phyloP scores from a whole-genome alignment of 2,888 invertebrate genomes.

The Lydus trimaculatus region DNA sequence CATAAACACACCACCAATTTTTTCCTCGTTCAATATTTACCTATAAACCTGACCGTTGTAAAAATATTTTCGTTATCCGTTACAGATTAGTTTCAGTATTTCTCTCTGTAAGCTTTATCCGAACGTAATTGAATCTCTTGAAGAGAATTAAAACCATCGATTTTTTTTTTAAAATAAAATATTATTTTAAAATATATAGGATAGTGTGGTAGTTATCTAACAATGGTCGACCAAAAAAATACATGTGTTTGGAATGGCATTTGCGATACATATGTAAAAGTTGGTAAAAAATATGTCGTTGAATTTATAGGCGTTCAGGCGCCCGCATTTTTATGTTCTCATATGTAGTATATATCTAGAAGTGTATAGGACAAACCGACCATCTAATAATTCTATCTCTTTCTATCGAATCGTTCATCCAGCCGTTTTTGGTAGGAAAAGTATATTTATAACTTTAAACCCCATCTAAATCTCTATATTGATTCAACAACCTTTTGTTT shows the following conservation, averaged over 20 bases:
- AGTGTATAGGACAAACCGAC: conserved; percentile 37
- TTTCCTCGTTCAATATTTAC: not conserved
- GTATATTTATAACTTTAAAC: conserved; percentile 45
- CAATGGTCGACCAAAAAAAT: conserved; percentile 12
- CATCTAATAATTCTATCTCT: conserved; percentile 9
- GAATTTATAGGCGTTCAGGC: conserved; percentile 48
- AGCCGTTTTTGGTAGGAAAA: conserved; percentile 34
- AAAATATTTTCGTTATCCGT: conserved; percentile 5
- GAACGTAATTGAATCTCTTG: not conserved
- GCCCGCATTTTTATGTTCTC: conserved; percentile 52
- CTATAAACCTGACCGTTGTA: not conserved
- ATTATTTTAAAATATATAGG: not conserved
- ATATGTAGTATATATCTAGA: conserved; percentile 50
- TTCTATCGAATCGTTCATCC: conserved; percentile 30
- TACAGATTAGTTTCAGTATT: not conserved
- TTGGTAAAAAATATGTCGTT: conserved; percentile 48
- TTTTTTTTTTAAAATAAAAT: not conserved
- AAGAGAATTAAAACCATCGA: not conserved
- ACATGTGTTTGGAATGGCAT: conserved; percentile 32
- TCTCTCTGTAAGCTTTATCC: not conserved
- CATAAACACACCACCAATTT: not conserved
- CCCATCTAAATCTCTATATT: conserved; percentile 36
- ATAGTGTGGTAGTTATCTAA: not conserved
- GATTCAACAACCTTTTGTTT: conserved; percentile 38
- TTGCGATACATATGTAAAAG: conserved; percentile 47